A percentile compares a stretch with the other conserved stretches of the same genome.
phyloP scores from a whole-genome alignment of 2,113 vertebrate genomes.

The Jacana jacana region DNA sequence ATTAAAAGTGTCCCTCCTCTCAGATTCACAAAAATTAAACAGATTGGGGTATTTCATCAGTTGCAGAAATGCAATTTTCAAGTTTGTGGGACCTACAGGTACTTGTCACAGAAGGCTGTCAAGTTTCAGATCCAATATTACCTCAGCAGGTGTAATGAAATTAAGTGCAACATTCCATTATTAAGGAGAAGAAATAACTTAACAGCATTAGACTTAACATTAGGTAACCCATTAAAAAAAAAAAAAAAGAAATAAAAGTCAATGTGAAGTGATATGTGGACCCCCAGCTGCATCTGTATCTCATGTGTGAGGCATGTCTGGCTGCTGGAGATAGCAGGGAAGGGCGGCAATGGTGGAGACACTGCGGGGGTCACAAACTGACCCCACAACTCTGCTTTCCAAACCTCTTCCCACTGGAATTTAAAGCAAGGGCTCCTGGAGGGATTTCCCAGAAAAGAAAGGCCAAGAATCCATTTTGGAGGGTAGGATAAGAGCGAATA shows the following conservation, averaged over 20 bases:
- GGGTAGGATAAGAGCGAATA: background rate
- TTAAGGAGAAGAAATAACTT: background rate
- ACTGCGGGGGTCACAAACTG: rapidly evolving
- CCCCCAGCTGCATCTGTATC: background rate
- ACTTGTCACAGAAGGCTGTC: background rate
- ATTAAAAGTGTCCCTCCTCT: background rate
- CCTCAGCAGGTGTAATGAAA: background rate
- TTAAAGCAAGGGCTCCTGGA: background rate
- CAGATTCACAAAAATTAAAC: background rate
- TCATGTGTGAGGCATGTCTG: background rate
- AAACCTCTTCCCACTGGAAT: background rate
- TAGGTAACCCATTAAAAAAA: background rate
- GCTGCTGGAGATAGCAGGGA: background rate
- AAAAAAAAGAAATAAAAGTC: background rate
- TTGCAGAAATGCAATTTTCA: background rate
- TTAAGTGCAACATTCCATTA: background rate
- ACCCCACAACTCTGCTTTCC: background rate
- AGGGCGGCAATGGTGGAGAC: rapidly evolving
- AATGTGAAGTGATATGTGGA: background rate
- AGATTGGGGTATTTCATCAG: background rate
- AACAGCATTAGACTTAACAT: background rate
- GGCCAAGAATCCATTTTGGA: background rate
- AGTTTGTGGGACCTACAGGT: background rate
- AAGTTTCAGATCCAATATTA: background rate
- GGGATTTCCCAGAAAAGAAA: background rate